Percentiles rank a stretch among this genome's conserved stretches.
Evolutionary conservation across 2,888 invertebrate genomes (phyloP).

Genomic region (Agrotis puta): DNA sequence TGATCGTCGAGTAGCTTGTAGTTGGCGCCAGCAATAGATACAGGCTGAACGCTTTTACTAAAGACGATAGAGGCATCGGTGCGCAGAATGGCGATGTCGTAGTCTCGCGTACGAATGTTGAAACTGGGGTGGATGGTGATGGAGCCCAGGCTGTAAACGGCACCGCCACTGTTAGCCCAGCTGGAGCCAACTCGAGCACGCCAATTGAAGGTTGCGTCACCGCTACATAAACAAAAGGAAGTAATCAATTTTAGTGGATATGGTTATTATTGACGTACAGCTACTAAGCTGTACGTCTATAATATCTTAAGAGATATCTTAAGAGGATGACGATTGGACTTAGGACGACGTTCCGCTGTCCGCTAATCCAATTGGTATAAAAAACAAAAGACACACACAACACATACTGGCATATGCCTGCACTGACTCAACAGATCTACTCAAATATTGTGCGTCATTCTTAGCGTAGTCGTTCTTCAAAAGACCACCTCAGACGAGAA

Average conservation of each 20-base stretch:
- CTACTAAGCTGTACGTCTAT: no score
- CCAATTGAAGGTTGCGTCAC: constrained; percentile 59
- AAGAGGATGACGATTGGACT: neutral
- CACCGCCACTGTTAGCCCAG: constrained; percentile 68
- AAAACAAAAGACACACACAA: neutral
- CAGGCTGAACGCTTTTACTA: constrained; percentile 64
- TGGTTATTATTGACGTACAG: neutral
- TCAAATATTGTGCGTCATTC: no score
- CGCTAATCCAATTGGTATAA: neutral
- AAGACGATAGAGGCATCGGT: constrained; percentile 56
- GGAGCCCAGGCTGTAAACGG: constrained; percentile 52
- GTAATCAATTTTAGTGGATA: constrained; percentile 2
- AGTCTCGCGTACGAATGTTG: constrained; percentile 60
- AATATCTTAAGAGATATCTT: no score
- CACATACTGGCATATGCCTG: no score
- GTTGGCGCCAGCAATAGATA: constrained; percentile 71
- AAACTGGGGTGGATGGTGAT: constrained; percentile 62
- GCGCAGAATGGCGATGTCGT: constrained; percentile 74
- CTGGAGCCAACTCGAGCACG: constrained; percentile 69
- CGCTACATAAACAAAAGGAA: constrained; percentile 45
- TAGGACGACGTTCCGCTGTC: neutral
- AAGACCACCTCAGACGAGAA: no score
- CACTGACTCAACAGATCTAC: no score
- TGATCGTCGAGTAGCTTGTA: constrained; percentile 74
- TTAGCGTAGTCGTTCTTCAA: no score